Base-by-base conservation (phyloP, 2,888 invertebrate genomes). In the Vandiemenella viatica region DNA sequence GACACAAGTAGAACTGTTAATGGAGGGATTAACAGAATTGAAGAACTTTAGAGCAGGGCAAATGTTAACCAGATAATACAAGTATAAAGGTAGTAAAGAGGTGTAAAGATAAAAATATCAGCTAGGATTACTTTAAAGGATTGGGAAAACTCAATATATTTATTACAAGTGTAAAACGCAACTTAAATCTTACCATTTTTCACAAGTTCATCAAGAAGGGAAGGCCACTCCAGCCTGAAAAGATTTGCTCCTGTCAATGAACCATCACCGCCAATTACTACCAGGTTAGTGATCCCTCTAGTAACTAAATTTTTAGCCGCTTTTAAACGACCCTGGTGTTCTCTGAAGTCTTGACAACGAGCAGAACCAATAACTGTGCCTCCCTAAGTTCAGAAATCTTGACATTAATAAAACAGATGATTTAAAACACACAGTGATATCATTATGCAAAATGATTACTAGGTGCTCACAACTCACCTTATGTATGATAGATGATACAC, bases 281-380 rank as follows among this genome's bases (percentile, higher is more conserved):
- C 95, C 60, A 98, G 72, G 69, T 98, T 96, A 45, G 89, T 87
- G 60, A 98, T 97, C 50, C 87, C 86, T 46, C 76, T 76, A 37
- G 77, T 73, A 1, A 98, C 76, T 52, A 98, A 74, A 70, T 98
- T 97, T 61, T 80, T 77, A 3, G 95, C 96, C 8, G 97, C 96
- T 68, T 84, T 88, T 52, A 92, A 68, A 13, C 97, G 84, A n/a
- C 98, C 98, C 50, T 76, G 75, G 43, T 82, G 77, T 59, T 89
- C 80, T 56, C 84, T 80, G 65, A 98, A 99, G 51, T 89, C 95
- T 68, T 76, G 75, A 67, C 97, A 98, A 59, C 98, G 78, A 8
- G 98, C 98, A 23, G 96, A 96, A 47, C 98, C 98, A 70, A 98
- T 99, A 43, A 95, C 84, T 43, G 98, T 98, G 54, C 98, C 98